Evolutionary conservation across 2,113 vertebrate species (phyloP).

Genomic region (Rana temporaria): DNA sequence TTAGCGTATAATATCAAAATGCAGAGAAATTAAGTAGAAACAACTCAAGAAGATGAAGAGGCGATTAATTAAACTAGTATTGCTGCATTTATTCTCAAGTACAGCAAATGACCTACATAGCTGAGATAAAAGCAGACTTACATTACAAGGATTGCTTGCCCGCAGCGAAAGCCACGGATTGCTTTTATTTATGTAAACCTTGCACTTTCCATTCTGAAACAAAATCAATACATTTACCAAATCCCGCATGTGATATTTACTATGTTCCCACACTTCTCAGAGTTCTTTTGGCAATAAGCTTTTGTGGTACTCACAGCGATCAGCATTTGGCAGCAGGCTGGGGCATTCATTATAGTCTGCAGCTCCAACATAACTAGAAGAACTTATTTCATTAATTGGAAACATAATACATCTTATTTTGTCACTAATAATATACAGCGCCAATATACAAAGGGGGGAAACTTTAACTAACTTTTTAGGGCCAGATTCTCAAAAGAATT

Average conservation of each 20-base stretch:
- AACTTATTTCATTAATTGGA: too few species aligned
- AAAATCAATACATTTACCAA: slow-evolving; percentile 32
- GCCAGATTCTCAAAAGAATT: too few species aligned
- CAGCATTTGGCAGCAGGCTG: not conserved
- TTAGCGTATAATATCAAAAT: too few species aligned
- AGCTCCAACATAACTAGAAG: too few species aligned
- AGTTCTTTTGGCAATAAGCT: slow-evolving; percentile 57
- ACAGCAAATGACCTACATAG: slow-evolving; percentile 35
- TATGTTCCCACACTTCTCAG: slow-evolving; percentile 57
- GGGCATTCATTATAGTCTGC: slow-evolving; percentile 25
- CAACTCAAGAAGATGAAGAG: slow-evolving; percentile 1
- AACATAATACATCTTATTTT: too few species aligned
- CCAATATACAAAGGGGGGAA: too few species aligned
- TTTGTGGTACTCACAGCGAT: not conserved
- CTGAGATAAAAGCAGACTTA: slow-evolving; percentile 21
- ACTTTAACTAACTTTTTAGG: too few species aligned
- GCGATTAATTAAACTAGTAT: slow-evolving; percentile 21
- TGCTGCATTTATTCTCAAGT: slow-evolving; percentile 25
- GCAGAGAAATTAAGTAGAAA: too few species aligned
- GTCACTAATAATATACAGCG: too few species aligned
- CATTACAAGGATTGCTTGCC: not conserved
- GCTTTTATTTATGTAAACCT: not conserved
- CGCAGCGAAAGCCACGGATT: not conserved
- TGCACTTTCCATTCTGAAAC: slow-evolving; percentile 23
- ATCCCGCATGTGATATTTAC: slow-evolving; percentile 15